A percentile compares a stretch with the other conserved stretches of the same genome.
Conservation (phyloP, 2,888 invertebrate genomes). For the Amblyteles armatorius region DNA sequence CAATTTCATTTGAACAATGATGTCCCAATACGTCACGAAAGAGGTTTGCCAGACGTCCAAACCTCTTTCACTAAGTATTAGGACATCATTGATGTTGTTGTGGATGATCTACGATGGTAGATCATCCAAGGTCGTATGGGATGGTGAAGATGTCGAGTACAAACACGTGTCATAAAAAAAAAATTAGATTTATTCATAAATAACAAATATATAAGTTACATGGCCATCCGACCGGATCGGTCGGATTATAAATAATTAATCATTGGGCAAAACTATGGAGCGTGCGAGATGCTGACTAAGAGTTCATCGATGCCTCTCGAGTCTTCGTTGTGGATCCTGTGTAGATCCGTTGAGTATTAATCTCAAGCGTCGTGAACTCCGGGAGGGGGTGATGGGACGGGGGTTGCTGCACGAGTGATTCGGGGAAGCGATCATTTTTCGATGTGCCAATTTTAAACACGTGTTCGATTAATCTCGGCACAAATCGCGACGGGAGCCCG, state of each 20-base stretch:
- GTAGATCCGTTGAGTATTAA: slow-evolving; percentile 41
- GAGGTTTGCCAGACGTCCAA: too few species aligned
- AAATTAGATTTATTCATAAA: slow-evolving; percentile 80
- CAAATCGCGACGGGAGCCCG: slow-evolving; percentile 43
- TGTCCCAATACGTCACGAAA: too few species aligned
- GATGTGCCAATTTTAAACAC: slow-evolving; percentile 13
- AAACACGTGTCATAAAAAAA: slow-evolving; percentile 67
- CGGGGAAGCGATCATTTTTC: slow-evolving; percentile 40
- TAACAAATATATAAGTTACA: slow-evolving; percentile 82
- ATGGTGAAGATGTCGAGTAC: slow-evolving; percentile 63
- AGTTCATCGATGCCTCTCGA: slow-evolving; percentile 68
- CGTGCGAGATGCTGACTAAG: slow-evolving; percentile 76
- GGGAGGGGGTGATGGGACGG: slow-evolving; percentile 17
- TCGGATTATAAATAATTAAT: slow-evolving; percentile 78
- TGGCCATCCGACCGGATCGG: slow-evolving; percentile 71
- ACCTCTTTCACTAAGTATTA: too few species aligned
- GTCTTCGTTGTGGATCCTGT: slow-evolving; percentile 31
- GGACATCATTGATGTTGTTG: too few species aligned
- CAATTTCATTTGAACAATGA: too few species aligned
- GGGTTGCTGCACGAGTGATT: slow-evolving; percentile 64
- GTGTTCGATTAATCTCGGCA: slow-evolving; percentile 41
- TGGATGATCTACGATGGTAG: too few species aligned
- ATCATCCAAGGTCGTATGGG: not conserved
- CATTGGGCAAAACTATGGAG: slow-evolving; percentile 77
- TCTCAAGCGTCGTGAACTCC: slow-evolving; percentile 61